Evolutionary conservation across 2,113 vertebrate species (phyloP).

Genomic region (Datnioides undecimradiatus): DNA sequence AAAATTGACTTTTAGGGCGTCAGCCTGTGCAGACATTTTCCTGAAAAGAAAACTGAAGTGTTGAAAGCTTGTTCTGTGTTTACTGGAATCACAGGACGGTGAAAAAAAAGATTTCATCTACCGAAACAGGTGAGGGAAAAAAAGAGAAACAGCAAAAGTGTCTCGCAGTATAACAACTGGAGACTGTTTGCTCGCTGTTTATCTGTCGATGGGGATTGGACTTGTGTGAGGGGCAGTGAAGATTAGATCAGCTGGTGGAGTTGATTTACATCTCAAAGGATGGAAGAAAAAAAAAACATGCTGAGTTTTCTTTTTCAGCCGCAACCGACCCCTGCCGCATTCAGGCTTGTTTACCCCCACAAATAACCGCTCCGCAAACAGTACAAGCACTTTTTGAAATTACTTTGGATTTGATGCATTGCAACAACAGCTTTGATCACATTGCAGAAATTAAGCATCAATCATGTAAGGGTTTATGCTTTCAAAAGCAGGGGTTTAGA

Average conservation of each 20-base stretch:
- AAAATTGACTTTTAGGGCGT: conserved; percentile 27
- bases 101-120: neutral
- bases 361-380: conserved; percentile 36
- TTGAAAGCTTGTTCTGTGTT: neutral
- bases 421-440: conserved; percentile 55
- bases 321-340: conserved; percentile 26
- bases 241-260: conserved; percentile 50
- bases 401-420: conserved; percentile 51
- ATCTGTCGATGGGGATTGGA: conserved; percentile 24
- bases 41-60: conserved; percentile 22
- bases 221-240: conserved; percentile 29
- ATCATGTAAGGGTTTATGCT: conserved; percentile 43
- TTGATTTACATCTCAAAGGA: conserved; percentile 61
- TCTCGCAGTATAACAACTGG: neutral
- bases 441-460: conserved; percentile 60
- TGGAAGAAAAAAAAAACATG: conserved; percentile 13
- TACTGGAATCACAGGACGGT: conserved; percentile 18
- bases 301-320: conserved; percentile 29
- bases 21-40: neutral
- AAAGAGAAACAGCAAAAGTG: neutral
- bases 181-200: conserved; percentile 32
- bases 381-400: conserved; percentile 63
- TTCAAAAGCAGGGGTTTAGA: conserved; percentile 53
- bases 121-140: neutral
- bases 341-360: conserved; percentile 47